Conservation (phyloP, 2,113 vertebrate genomes). For the Phoxinus phoxinus region DNA sequence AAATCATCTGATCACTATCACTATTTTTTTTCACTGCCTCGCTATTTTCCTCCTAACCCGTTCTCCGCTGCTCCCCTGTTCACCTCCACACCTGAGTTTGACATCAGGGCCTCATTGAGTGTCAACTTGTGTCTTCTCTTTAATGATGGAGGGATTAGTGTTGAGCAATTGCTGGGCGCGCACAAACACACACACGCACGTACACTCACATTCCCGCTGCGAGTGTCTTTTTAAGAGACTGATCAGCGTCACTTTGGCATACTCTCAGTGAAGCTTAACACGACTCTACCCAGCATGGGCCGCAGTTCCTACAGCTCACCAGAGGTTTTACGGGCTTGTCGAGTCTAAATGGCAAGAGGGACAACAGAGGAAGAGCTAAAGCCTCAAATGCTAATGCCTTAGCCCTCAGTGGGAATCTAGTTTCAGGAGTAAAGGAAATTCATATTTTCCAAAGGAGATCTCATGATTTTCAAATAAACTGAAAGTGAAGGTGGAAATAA, state of each 20-base stretch:
- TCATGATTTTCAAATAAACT: conserved; percentile 32
- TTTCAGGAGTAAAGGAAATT: conserved; percentile 18
- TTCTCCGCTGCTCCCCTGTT: conserved; percentile 4
- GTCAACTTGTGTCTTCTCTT: conserved; percentile 29
- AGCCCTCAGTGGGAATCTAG: conserved; percentile 16
- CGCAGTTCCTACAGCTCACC: conserved; percentile 30
- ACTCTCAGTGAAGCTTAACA: conserved; percentile 37
- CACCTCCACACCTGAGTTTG: conserved; percentile 1
- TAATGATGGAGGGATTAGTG: conserved; percentile 52
- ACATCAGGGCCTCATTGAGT: conserved; percentile 24
- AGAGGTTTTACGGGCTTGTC: conserved; percentile 32
- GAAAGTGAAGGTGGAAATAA: neutral
- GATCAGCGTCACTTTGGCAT: conserved; percentile 51
- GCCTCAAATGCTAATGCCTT: conserved; percentile 10
- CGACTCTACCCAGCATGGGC: conserved; percentile 39
- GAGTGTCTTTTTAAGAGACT: conserved; percentile 44
- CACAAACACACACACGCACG: neutral
- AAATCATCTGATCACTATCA: neutral
- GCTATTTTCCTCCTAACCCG: neutral
- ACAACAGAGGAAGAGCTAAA: conserved; percentile 27
- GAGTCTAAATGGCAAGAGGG: neutral
- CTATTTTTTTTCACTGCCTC: neutral
- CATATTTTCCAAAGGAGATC: neutral
- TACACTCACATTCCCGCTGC: conserved; percentile 9
- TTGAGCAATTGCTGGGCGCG: conserved; percentile 6